A percentile compares a stretch with the other conserved stretches of the same genome.
phyloP scores from a whole-genome alignment of 2,113 vertebrate genomes.

The Geothlypis trichas region DNA sequence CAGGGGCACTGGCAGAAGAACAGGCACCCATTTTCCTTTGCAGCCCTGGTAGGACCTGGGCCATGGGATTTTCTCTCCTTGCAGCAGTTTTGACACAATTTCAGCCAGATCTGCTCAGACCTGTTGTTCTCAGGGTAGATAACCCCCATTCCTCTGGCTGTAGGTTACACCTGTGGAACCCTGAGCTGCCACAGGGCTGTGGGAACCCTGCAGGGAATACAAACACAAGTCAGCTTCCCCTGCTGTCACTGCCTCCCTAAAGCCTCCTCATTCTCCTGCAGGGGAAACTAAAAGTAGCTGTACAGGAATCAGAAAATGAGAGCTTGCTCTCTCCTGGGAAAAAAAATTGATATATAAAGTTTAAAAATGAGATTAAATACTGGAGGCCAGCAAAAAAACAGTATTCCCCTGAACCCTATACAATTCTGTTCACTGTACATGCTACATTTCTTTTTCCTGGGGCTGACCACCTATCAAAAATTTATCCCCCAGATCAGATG shows the following conservation, averaged over 20 bases:
- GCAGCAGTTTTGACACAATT: neutral
- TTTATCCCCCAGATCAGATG: neutral
- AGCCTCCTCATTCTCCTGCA: neutral
- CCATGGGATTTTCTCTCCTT: neutral
- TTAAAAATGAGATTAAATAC: neutral
- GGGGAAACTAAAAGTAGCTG: neutral
- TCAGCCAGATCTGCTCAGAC: neutral
- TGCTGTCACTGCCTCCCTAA: neutral
- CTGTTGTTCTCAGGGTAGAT: neutral
- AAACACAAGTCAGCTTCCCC: neutral
- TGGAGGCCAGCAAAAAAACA: neutral
- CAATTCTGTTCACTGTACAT: neutral
- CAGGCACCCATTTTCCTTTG: neutral
- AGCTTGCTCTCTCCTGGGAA: fast-evolving
- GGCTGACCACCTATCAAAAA: neutral
- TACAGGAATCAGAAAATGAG: neutral
- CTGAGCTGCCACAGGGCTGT: neutral
- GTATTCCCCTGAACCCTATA: neutral
- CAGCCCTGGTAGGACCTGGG: neutral
- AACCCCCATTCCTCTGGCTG: neutral
- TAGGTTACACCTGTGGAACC: neutral
- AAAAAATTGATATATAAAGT: neutral
- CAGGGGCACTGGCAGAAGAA: neutral
- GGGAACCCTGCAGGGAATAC: neutral
- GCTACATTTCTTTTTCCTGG: neutral